Conservation (phyloP, 2,113 vertebrate genomes). For the Callipepla squamata region DNA sequence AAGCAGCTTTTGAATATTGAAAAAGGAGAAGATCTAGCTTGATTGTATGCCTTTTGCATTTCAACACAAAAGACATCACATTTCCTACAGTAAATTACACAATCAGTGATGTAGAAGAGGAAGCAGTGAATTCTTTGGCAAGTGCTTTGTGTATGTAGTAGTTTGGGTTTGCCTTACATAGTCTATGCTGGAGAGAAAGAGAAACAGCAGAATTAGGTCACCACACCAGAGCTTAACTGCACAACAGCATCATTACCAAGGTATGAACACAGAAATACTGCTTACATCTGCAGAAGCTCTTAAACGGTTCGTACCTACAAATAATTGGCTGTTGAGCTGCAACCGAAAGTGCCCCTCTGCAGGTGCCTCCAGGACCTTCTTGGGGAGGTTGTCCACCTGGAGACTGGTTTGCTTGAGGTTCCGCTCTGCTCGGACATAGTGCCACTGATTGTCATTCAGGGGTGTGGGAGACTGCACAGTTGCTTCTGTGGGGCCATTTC, state of each 20-base stretch:
- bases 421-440: constrained; percentile 89
- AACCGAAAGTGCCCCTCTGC: constrained; percentile 87
- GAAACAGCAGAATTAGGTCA: background rate
- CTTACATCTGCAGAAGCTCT: background rate
- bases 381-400: constrained; percentile 90
- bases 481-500: constrained; percentile 87
- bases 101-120: background rate
- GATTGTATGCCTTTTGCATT: background rate
- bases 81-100: background rate
- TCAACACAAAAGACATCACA: background rate
- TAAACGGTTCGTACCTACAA: constrained; percentile 86
- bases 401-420: constrained; percentile 92
- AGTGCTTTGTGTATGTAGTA: background rate
- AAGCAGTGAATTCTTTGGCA: background rate
- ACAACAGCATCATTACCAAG: background rate
- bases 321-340: constrained; percentile 91
- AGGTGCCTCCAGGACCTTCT: constrained; percentile 81
- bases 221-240: background rate
- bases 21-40: background rate
- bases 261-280: background rate
- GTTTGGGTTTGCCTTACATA: background rate
- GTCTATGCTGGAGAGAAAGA: background rate
- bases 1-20: background rate
- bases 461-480: constrained; percentile 83
- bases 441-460: constrained; percentile 97